Evolutionary conservation across 2,797 vertebrate genomes (phyloP).

Genomic region (Carapus acus): DNA sequence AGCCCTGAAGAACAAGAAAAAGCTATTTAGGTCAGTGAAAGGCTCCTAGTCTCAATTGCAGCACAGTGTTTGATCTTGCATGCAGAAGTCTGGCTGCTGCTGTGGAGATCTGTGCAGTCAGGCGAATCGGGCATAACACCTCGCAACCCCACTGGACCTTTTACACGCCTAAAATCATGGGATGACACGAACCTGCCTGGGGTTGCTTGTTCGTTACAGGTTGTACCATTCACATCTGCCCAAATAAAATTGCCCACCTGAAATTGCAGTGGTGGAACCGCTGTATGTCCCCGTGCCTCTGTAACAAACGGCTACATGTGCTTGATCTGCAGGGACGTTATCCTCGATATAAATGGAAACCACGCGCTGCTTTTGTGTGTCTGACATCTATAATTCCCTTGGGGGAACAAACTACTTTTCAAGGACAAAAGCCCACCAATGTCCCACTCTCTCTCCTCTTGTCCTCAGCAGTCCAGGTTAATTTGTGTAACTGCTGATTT

Average conservation of each 20-base stretch:
- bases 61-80: slow-evolving; percentile 17
- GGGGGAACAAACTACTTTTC: slow-evolving; percentile 27
- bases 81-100: slow-evolving; percentile 13
- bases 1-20: slow-evolving; percentile 56
- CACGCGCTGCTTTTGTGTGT: slow-evolving; percentile 14
- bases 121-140: slow-evolving; percentile 19
- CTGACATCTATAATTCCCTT: slow-evolving; percentile 28
- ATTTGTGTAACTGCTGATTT: slow-evolving; percentile 41
- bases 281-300: background rate
- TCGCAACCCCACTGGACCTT: slow-evolving; percentile 11
- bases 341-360: slow-evolving; percentile 37
- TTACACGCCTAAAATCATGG: slow-evolving; percentile 1
- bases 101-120: slow-evolving; percentile 4
- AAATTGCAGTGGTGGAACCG: background rate
- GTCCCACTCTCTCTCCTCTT: slow-evolving; percentile 8
- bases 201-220: slow-evolving; percentile 1
- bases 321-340: slow-evolving; percentile 10
- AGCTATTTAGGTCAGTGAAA: slow-evolving; percentile 60
- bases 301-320: slow-evolving; percentile 3
- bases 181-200: background rate
- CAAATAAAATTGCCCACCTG: slow-evolving; percentile 10
- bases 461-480: slow-evolving; percentile 38
- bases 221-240: slow-evolving; percentile 3
- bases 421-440: slow-evolving; percentile 36
- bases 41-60: slow-evolving; percentile 4